Percentiles rank a stretch among this genome's conserved stretches.
phyloP scores from a whole-genome alignment of 2,113 vertebrate genomes.

The Rafetus swinhoei region DNA sequence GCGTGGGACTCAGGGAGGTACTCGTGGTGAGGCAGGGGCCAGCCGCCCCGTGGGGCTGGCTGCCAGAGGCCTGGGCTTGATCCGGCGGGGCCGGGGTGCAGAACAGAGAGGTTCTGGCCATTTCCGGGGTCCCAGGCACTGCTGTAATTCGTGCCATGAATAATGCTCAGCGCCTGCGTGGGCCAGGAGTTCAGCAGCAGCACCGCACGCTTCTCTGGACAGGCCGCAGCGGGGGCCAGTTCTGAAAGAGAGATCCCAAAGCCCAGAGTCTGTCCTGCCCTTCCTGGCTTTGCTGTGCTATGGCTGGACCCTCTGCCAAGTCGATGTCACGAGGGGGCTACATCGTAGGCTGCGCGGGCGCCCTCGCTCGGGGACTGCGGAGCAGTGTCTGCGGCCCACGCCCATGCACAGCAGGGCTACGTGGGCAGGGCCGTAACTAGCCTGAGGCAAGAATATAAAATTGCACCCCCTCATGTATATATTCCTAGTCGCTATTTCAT shows the following conservation, averaged over 20 bases:
- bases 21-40: too few species aligned
- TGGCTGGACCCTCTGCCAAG: background rate
- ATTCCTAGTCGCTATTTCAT: too few species aligned
- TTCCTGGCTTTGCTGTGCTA: background rate
- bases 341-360: rapidly evolving
- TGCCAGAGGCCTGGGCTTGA: background rate
- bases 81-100: too few species aligned
- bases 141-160: background rate
- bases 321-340: background rate
- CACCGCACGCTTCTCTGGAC: too few species aligned
- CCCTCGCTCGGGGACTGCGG: background rate
- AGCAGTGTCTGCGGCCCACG: background rate
- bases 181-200: background rate
- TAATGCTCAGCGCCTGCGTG: background rate
- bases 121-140: background rate
- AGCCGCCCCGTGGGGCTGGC: background rate
- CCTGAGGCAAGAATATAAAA: too few species aligned
- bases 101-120: background rate
- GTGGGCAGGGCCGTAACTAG: background rate
- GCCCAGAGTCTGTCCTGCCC: background rate
- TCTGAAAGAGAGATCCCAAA: background rate
- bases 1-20: background rate
- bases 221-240: too few species aligned
- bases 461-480: too few species aligned
- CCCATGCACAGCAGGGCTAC: background rate